Conservation (phyloP, 2,797 vertebrate species). For the Lutjanus argentimaculatus region DNA sequence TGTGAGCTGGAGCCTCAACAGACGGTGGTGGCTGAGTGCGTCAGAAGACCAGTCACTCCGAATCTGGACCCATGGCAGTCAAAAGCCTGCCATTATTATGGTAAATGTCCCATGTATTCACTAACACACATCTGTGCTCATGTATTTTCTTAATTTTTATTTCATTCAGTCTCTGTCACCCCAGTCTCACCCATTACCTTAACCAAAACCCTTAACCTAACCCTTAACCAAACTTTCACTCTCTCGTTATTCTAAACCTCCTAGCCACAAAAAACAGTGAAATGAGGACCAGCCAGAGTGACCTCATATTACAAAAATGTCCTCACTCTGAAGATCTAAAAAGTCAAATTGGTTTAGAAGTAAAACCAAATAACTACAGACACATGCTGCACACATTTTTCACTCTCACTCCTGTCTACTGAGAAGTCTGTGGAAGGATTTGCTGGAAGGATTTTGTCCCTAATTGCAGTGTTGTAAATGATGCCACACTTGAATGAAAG, state of each 20-base stretch:
- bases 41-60: conserved; percentile 88
- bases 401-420: conserved; percentile 27
- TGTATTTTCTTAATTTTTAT: background rate
- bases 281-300: conserved; percentile 58
- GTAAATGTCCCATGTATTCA: conserved; percentile 76
- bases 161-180: conserved; percentile 11
- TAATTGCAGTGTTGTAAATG: conserved; percentile 38
- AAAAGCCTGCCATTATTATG: conserved; percentile 85
- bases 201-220: no score
- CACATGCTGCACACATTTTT: conserved; percentile 40
- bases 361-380: conserved; percentile 48
- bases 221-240: conserved; percentile 20
- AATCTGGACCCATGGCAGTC: conserved; percentile 86
- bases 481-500: conserved; percentile 23
- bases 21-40: conserved; percentile 88
- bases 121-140: conserved; percentile 1
- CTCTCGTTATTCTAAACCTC: conserved; percentile 19
- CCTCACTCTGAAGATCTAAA: conserved; percentile 42
- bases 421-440: background rate
- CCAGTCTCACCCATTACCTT: conserved; percentile 1
- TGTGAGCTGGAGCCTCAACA: conserved; percentile 91
- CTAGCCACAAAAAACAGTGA: conserved; percentile 40
- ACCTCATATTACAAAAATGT: conserved; percentile 68
- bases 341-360: conserved; percentile 48
- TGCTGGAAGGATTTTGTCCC: conserved; percentile 21